These are phyloP conservation scores for Sardinella longiceps DNA, from an alignment of 2,797 vertebrate genomes.

Conservation along the genomic window DNA sequence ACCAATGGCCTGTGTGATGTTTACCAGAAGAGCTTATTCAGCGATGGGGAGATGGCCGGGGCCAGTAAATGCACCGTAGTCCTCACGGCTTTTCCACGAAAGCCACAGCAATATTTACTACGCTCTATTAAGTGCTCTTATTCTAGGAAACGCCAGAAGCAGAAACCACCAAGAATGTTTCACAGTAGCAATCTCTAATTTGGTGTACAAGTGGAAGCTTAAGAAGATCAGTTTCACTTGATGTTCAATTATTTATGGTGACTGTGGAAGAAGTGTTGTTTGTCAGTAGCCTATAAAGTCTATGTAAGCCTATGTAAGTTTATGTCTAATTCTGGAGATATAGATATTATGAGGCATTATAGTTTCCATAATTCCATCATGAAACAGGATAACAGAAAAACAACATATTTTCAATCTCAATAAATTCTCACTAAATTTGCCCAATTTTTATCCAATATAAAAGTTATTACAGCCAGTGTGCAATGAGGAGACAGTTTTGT, in stretches of 20 bases:
- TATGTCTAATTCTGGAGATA: neutral
- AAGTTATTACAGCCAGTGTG: no score
- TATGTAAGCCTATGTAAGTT: no score
- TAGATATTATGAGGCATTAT: neutral
- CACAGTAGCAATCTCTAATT: neutral
- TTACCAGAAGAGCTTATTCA: neutral
- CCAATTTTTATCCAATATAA: no score
- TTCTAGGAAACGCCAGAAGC: neutral
- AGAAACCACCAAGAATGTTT: neutral
- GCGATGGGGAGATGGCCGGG: neutral
- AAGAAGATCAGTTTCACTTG: neutral
- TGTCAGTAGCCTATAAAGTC: no score
- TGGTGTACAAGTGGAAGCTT: neutral
- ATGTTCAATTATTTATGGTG: no score
- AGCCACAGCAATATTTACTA: neutral
- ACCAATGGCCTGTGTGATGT: neutral
- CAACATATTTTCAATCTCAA: neutral
- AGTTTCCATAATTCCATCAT: neutral
- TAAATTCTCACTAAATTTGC: no score
- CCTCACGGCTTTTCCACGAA: neutral
- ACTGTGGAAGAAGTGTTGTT: no score
- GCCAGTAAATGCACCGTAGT: neutral
- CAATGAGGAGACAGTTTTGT: no score
- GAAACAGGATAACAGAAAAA: neutral
- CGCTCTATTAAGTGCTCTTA: neutral